Evolutionary conservation across 1,140 invertebrate species (phyloP).

Genomic region (Brachionus asplanchnoidis): DNA sequence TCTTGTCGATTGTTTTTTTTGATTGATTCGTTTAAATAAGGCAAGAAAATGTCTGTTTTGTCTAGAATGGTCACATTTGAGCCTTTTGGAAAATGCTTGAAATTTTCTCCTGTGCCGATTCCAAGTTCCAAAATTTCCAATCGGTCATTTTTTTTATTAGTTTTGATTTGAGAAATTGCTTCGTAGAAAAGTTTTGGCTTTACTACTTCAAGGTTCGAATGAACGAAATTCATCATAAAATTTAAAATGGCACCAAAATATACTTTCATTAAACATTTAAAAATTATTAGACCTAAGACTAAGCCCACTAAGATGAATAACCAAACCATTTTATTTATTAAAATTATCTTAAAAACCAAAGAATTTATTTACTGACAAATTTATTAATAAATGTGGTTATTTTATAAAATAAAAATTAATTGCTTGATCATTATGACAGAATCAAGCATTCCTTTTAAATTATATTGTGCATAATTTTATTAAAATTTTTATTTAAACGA

Average conservation of each 20-base stretch:
- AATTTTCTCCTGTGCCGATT: conserved; percentile 38
- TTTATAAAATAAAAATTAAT: too few species aligned
- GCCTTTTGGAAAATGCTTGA: background rate
- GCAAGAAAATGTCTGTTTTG: conserved; percentile 1
- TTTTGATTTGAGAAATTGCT: background rate
- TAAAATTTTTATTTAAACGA: too few species aligned
- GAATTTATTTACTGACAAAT: too few species aligned
- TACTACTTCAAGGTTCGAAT: background rate
- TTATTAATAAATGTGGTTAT: too few species aligned
- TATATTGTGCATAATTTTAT: too few species aligned
- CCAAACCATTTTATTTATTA: background rate
- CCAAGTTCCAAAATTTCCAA: conserved; percentile 35
- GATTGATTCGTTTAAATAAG: conserved; percentile 21
- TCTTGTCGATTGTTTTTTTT: background rate
- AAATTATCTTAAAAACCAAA: too few species aligned
- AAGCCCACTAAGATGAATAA: background rate
- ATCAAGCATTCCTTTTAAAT: too few species aligned
- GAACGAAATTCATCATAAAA: conserved; percentile 2
- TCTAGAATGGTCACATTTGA: background rate
- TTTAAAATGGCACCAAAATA: background rate
- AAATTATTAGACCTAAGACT: background rate
- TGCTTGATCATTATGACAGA: too few species aligned
- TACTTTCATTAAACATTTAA: background rate
- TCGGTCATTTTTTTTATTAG: background rate
- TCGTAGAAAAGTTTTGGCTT: conserved; percentile 8